These are phyloP conservation scores for Gila robusta DNA, from an alignment of 2,797 vertebrate species.

Conservation along the genomic window DNA sequence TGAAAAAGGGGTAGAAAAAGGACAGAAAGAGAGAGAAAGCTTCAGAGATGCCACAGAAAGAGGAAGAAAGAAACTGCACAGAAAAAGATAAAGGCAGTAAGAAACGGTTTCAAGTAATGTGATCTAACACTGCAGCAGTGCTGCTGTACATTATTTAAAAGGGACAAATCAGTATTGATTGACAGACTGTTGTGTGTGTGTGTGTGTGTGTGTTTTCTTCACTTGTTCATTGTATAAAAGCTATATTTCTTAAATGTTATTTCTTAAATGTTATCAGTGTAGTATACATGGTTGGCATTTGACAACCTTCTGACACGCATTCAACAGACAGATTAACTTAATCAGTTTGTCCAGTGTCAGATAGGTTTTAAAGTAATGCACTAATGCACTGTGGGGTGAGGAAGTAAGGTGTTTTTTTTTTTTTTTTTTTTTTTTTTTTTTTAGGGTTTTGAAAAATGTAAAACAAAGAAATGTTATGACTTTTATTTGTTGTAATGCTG, in stretches of 20 bases:
- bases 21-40: background rate
- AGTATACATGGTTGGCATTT: background rate
- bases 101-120: conserved; percentile 26
- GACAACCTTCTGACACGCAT: background rate
- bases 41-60: background rate
- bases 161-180: conserved; percentile 69
- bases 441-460: background rate
- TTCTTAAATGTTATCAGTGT: background rate
- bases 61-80: conserved; percentile 4
- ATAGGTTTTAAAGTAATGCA: background rate
- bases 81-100: background rate
- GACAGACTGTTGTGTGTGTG: too few relatives aligned
- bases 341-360: background rate
- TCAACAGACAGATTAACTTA: background rate
- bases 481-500: background rate
- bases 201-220: too few relatives aligned
- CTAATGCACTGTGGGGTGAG: background rate
- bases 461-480: background rate
- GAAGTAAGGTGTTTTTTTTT: too few relatives aligned
- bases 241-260: background rate
- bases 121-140: background rate
- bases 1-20: background rate
- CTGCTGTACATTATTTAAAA: conserved; percentile 68
- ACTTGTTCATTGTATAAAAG: background rate
- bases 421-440: background rate